Evolutionary conservation across 2,113 vertebrate species (phyloP), one percentile per base, ranked within the genome.

Genomic region (Todiramphus chloris): DNA sequence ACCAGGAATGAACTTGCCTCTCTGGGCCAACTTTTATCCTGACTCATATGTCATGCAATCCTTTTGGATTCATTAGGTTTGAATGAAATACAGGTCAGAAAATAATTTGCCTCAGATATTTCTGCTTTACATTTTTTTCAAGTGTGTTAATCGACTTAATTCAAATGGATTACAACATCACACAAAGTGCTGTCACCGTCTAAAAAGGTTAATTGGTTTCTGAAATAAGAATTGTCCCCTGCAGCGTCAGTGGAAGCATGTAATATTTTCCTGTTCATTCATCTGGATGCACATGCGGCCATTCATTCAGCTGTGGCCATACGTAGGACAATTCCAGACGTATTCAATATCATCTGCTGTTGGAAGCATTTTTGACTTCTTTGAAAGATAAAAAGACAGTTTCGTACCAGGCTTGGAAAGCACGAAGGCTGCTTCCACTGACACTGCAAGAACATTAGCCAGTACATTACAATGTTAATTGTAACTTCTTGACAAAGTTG

Each of bases 401-500:
- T 92, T 68, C 0, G 0, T 75, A 79, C 72, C 51, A 85, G 74
- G 50, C 67, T 92, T 74, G 72, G 73, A 90, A 94, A 88, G 68
- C 56, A 93, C 0, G 70, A 87, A 90, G 92, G 77, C 89, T 82
- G 95, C 90, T 97, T 96, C 95, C 95, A 97, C 95, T 96, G 96
- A 96, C 86, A 70, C 85, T 96, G 90, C 95, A 94, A 86, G 1
- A 67, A 87, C 84, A 66, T 96, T 72, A 96, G 93, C 92, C 97
- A 96, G 96, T 94, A 94, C 95, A 96, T 96, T 94, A 96, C 79
- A 97, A 95, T 79, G 91, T 90, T 97, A 80, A 96, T 83, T 97
- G 97, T 97, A 97, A 97, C 95, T 97, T 96, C 97, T 95, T 96
- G 95, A 94, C 39, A 88, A 96, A 97, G 81, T 83, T 97, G 95